A percentile compares a stretch with the other conserved stretches of the same genome.
Evolutionary conservation across 2,113 vertebrate genomes (phyloP).

Genomic region (Macroglossus sobrinus): DNA sequence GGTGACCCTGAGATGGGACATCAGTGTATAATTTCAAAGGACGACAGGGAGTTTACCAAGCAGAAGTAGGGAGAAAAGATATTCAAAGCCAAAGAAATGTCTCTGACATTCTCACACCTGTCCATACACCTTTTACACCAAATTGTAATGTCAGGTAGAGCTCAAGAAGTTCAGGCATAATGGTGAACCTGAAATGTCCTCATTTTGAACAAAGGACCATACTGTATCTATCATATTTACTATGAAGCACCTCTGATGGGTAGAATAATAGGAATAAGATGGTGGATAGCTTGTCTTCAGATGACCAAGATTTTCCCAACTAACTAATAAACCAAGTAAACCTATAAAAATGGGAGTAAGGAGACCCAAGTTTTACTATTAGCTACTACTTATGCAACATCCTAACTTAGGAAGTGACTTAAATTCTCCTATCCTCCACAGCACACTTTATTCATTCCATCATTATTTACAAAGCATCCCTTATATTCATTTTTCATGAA

Average conservation of each 20-base stretch:
- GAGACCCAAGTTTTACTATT: background rate
- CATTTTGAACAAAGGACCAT: background rate
- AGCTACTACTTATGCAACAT: background rate
- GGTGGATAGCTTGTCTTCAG: background rate
- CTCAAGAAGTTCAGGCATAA: background rate
- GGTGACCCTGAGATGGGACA: background rate
- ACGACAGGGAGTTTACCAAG: background rate
- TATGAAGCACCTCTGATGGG: background rate
- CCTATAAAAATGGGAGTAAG: background rate
- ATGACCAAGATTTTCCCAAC: background rate
- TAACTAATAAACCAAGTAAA: background rate
- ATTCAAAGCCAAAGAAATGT: background rate
- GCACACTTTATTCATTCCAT: too few relatives aligned
- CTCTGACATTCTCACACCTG: background rate
- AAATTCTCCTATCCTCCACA: background rate
- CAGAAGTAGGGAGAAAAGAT: background rate
- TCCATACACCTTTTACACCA: background rate
- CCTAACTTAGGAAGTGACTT: background rate
- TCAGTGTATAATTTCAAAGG: background rate
- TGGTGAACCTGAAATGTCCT: background rate
- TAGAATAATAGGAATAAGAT: background rate
- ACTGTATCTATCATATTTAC: background rate
- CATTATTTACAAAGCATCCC: background rate
- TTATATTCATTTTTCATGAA: background rate
- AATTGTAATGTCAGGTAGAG: background rate